A percentile compares a stretch with the other conserved stretches of the same genome.
Conservation (phyloP, 2,113 vertebrate genomes). For the Pterophyllum scalare region DNA sequence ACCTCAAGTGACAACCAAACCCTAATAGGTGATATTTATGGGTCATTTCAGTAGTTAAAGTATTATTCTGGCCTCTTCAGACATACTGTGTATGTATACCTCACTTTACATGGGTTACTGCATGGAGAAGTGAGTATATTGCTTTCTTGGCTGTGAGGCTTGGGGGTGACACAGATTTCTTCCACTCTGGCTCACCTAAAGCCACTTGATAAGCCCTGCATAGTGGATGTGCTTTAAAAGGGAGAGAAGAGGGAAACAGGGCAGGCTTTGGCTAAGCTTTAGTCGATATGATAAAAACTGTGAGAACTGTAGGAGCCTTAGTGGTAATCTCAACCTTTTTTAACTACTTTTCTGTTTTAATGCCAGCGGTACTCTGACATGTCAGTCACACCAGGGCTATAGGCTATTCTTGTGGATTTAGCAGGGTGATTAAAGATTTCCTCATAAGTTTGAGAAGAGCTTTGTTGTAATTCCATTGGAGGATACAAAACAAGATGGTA, state of each 20-base stretch:
- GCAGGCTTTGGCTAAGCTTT: slow-evolving; percentile 80
- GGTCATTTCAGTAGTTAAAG: background rate
- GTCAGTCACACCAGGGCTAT: slow-evolving; percentile 67
- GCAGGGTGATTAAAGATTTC: slow-evolving; percentile 54
- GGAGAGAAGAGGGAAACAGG: slow-evolving; percentile 71
- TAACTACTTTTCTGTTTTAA: slow-evolving; percentile 77
- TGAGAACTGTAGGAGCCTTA: slow-evolving; percentile 76
- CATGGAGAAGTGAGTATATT: slow-evolving; percentile 33
- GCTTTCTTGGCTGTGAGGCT: slow-evolving; percentile 56
- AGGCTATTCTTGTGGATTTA: slow-evolving; percentile 49
- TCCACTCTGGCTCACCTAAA: slow-evolving; percentile 66
- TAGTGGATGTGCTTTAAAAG: slow-evolving; percentile 74
- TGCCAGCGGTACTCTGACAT: slow-evolving; percentile 67
- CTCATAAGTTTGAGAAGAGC: slow-evolving; percentile 20
- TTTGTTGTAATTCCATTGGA: slow-evolving; percentile 37
- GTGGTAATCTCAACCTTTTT: slow-evolving; percentile 78
- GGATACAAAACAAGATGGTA: slow-evolving; percentile 18
- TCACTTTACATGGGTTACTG: slow-evolving; percentile 15
- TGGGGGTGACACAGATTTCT: slow-evolving; percentile 73
- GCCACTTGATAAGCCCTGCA: slow-evolving; percentile 75
- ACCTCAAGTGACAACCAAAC: background rate
- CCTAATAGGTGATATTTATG: background rate
- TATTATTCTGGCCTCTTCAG: background rate
- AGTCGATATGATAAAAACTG: slow-evolving; percentile 82
- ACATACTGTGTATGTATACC: background rate